These are phyloP conservation scores for Cydia fagiglandana DNA, from an alignment of 1,140 invertebrate genomes.

Conservation along the genomic window DNA sequence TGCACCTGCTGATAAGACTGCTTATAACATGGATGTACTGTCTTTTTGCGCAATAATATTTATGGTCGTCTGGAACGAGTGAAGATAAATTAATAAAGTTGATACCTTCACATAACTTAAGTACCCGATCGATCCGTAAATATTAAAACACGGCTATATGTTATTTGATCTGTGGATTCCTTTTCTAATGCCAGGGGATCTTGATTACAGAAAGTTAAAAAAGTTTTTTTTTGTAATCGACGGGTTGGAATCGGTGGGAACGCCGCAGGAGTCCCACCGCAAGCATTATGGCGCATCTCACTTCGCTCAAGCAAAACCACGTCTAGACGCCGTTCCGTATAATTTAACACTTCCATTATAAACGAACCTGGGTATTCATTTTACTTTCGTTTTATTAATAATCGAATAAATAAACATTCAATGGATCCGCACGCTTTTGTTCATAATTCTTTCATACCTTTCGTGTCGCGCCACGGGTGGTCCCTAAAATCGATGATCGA, in stretches of 20 bases:
- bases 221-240: slow-evolving; percentile 50
- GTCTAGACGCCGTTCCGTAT: slow-evolving; percentile 66
- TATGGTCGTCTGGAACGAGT: background rate
- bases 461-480: slow-evolving; percentile 56
- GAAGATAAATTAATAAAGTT: background rate
- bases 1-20: slow-evolving; percentile 21
- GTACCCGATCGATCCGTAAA: slow-evolving; percentile 1
- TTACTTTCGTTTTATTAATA: slow-evolving; percentile 55
- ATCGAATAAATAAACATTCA: slow-evolving; percentile 27
- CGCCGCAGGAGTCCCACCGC: slow-evolving; percentile 64
- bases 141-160: slow-evolving; percentile 16
- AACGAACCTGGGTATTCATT: slow-evolving; percentile 51
- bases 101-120: background rate
- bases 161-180: slow-evolving; percentile 41
- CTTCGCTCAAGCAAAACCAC: slow-evolving; percentile 66
- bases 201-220: slow-evolving; percentile 50
- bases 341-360: slow-evolving; percentile 61
- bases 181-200: slow-evolving; percentile 46
- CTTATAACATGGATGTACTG: slow-evolving; percentile 12
- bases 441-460: slow-evolving; percentile 38
- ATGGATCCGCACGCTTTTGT: slow-evolving; percentile 5
- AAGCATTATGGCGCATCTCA: slow-evolving; percentile 54
- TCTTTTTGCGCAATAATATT: slow-evolving; percentile 25
- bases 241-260: slow-evolving; percentile 64
- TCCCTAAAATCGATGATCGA: slow-evolving; percentile 44